Evolutionary conservation across 30 jellyfish, hydroid and myxozoan species (phyloP).

Genomic region (Aurelia aurita complex sp. Pacific): DNA sequence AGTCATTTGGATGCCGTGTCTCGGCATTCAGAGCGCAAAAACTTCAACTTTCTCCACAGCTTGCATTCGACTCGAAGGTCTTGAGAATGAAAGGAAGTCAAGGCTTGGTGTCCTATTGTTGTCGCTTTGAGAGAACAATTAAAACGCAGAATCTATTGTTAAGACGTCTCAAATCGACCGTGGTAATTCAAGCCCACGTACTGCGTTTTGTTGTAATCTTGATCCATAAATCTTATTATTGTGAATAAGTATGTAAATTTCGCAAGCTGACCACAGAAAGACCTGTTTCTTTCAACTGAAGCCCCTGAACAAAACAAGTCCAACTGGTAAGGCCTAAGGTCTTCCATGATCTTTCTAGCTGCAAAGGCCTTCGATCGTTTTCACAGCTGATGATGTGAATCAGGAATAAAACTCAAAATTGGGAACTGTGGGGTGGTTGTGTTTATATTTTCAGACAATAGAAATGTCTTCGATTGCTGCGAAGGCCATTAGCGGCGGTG

Average conservation of each 20-base stretch:
- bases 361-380: too few relatives aligned
- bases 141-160: constrained; percentile 36
- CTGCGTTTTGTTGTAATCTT: constrained; percentile 32
- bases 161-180: constrained; percentile 61
- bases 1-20: constrained; percentile 7
- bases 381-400: too few relatives aligned
- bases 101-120: constrained; percentile 39
- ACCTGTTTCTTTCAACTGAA: constrained; percentile 23
- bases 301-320: too few relatives aligned
- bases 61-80: constrained; percentile 56
- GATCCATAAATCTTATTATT: constrained; percentile 12
- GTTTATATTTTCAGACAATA: too few relatives aligned
- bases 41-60: constrained; percentile 1
- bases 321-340: too few relatives aligned
- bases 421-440: too few relatives aligned
- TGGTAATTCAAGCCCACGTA: constrained; percentile 54
- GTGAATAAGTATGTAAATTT: constrained; percentile 50
- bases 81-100: constrained; percentile 60
- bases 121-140: constrained; percentile 18
- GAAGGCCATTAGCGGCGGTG: too few relatives aligned
- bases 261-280: constrained; percentile 10
- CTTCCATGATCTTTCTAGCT: too few relatives aligned
- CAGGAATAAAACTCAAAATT: too few relatives aligned
- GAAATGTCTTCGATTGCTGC: too few relatives aligned
- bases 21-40: neutral